These are phyloP conservation scores for Paralichthys olivaceus DNA, from an alignment of 2,113 vertebrate species.

Conservation along the genomic window DNA sequence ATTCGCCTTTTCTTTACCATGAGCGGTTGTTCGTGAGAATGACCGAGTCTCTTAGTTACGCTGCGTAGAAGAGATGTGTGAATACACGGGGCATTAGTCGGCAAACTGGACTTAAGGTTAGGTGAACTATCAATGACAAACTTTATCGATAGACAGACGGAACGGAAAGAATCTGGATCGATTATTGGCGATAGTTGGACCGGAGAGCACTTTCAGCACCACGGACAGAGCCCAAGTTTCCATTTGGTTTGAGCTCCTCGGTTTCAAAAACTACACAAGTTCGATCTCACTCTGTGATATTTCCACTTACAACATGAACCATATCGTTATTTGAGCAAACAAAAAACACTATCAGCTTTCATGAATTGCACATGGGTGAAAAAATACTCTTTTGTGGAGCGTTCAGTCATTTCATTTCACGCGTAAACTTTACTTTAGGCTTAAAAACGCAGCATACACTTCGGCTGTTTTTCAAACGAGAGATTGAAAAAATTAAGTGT, in stretches of 20 bases:
- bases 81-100: neutral
- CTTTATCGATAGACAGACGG: neutral
- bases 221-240: slow-evolving; percentile 64
- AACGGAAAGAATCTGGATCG: neutral
- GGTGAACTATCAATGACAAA: neutral
- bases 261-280: neutral
- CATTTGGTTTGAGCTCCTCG: too few species aligned
- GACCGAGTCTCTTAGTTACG: neutral
- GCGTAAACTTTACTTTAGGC: slow-evolving; percentile 25
- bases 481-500: slow-evolving; percentile 38
- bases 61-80: slow-evolving; percentile 28
- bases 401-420: neutral
- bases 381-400: neutral
- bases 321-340: neutral
- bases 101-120: neutral
- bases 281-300: neutral
- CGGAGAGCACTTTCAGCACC: neutral
- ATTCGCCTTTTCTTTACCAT: slow-evolving; percentile 9
- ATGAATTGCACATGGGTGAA: neutral
- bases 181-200: neutral
- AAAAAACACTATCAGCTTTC: neutral
- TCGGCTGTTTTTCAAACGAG: neutral
- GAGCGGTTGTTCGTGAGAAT: neutral
- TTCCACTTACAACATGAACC: neutral
- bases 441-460: neutral